A percentile compares a stretch with the other conserved stretches of the same genome.
Conservation (phyloP, 2,888 invertebrate species). For the Anagyrus pseudococci region DNA sequence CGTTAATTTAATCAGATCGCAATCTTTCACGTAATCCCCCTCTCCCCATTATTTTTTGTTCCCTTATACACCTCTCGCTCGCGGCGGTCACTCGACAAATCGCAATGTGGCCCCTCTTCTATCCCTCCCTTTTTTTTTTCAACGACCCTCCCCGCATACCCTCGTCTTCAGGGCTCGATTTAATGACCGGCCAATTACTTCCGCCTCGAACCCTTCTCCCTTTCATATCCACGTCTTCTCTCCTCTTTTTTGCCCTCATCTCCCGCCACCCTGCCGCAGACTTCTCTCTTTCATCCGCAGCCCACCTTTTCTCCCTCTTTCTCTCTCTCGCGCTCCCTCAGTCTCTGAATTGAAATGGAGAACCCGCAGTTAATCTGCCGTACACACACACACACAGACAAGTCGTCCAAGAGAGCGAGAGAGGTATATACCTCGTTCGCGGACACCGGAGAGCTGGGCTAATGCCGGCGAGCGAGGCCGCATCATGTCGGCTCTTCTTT, state of each 20-base stretch:
- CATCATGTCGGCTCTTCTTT: too few relatives aligned
- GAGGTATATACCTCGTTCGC: too few relatives aligned
- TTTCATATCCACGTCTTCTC: too few relatives aligned
- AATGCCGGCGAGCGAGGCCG: too few relatives aligned
- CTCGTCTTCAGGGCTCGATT: too few relatives aligned
- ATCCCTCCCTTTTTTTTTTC: too few relatives aligned
- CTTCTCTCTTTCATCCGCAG: conserved; percentile 1
- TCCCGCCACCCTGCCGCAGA: background rate
- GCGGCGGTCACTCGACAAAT: conserved; percentile 16
- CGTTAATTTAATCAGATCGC: conserved; percentile 31
- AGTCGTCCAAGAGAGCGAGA: background rate
- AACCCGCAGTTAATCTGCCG: conserved; percentile 13
- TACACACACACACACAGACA: too few relatives aligned
- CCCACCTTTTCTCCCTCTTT: background rate
- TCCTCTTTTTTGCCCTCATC: background rate
- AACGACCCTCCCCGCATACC: too few relatives aligned
- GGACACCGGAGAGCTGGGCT: too few relatives aligned
- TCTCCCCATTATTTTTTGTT: conserved; percentile 1
- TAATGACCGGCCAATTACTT: conserved; percentile 27
- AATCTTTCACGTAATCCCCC: conserved; percentile 8
- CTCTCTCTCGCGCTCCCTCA: conserved; percentile 6
- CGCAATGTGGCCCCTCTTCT: conserved; percentile 15
- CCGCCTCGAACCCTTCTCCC: conserved; percentile 15
- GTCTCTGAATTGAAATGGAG: conserved; percentile 12
- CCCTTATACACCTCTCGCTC: too few relatives aligned